Evolutionary conservation across 2,797 vertebrate species (phyloP).

Genomic region (Cygnus olor): DNA sequence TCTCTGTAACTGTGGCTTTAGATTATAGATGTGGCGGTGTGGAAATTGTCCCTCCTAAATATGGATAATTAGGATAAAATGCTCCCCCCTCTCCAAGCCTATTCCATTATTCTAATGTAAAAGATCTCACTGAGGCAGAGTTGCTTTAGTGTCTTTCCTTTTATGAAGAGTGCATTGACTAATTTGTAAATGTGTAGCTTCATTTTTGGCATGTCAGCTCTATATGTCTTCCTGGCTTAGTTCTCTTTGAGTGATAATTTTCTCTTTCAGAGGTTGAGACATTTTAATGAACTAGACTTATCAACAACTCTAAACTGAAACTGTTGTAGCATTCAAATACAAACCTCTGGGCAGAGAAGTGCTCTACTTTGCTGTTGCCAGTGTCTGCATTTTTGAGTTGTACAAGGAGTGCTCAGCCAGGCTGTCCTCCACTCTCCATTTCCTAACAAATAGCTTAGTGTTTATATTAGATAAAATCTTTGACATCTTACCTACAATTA

Average conservation of each 20-base stretch:
- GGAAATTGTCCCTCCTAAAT: neutral
- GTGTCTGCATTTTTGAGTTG: neutral
- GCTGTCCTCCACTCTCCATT: neutral
- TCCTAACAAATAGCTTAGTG: neutral
- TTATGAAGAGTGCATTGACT: neutral
- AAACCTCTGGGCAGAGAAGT: neutral
- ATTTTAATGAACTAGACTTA: neutral
- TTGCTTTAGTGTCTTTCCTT: neutral
- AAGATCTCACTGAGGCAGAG: neutral
- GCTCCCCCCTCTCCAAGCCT: neutral
- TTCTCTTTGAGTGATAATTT: neutral
- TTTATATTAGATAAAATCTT: neutral
- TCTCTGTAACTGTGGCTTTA: neutral
- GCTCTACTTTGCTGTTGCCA: neutral
- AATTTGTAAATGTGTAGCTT: neutral
- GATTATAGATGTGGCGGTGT: neutral
- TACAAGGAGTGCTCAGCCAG: neutral
- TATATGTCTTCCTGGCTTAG: neutral
- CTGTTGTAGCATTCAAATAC: neutral
- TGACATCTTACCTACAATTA: neutral
- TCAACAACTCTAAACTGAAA: rapidly evolving
- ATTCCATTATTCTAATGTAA: neutral
- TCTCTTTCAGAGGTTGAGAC: neutral
- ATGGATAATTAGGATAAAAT: neutral
- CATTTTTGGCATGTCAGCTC: neutral